Conservation (phyloP, 2,797 vertebrate genomes). For the Liasis olivaceus region DNA sequence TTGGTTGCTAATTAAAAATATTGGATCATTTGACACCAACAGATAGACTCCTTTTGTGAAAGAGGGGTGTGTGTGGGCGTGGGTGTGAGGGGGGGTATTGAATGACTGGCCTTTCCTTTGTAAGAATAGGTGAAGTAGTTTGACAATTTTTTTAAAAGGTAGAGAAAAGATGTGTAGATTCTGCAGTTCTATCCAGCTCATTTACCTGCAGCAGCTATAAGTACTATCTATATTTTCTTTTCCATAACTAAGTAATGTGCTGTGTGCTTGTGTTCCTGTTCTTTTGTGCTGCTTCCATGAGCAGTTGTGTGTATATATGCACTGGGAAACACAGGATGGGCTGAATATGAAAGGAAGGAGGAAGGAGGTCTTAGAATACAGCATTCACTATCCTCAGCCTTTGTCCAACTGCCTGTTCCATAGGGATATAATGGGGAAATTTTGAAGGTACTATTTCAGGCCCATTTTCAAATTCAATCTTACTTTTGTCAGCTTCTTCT, state of each 20-base stretch:
- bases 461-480: not conserved
- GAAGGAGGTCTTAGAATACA: not conserved
- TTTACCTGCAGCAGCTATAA: not conserved
- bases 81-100: too few species aligned
- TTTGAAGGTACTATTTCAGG: not conserved
- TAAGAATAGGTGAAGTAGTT: not conserved
- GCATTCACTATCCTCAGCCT: not conserved
- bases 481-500: not conserved
- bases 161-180: not conserved
- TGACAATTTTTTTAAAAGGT: not conserved
- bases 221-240: not conserved
- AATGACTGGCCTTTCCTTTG: not conserved
- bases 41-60: not conserved
- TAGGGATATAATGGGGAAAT: not conserved
- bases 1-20: constrained; percentile 21
- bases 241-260: not conserved
- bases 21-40: not conserved
- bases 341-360: not conserved
- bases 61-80: not conserved
- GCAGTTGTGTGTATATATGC: not conserved
- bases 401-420: not conserved
- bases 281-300: not conserved
- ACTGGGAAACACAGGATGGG: not conserved
- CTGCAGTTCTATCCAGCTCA: not conserved
- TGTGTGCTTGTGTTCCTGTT: not conserved